phyloP scores from a whole-genome alignment of 2,113 vertebrate species.

The Rhynchomys soricoides region DNA sequence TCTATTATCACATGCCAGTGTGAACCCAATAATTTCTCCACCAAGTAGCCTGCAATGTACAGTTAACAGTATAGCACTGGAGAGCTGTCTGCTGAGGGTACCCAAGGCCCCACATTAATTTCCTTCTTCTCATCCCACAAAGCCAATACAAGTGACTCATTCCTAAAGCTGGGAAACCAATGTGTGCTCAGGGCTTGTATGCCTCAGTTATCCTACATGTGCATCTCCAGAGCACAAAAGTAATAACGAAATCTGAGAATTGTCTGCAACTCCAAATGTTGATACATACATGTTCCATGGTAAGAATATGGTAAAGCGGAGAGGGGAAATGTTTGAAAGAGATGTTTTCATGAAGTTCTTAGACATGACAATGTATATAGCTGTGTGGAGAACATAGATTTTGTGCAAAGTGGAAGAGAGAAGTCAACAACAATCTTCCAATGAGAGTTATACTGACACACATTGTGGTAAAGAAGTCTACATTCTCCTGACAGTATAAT shows the following conservation, averaged over 20 bases:
- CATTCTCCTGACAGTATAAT: neutral
- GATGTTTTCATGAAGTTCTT: neutral
- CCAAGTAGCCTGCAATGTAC: slow-evolving; percentile 25
- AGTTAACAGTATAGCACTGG: neutral
- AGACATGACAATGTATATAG: neutral
- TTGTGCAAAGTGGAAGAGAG: neutral
- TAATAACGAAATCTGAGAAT: neutral
- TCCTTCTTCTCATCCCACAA: slow-evolving; percentile 8
- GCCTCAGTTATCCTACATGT: neutral
- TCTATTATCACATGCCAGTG: slow-evolving; percentile 63
- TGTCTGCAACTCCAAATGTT: neutral
- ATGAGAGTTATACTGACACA: accelerated
- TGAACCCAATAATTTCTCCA: slow-evolving; percentile 73
- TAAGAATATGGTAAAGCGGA: neutral
- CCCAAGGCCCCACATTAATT: neutral
- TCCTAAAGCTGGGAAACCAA: neutral
- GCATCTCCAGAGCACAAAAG: neutral
- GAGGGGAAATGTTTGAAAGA: neutral
- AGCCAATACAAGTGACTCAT: neutral
- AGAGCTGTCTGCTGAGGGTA: neutral
- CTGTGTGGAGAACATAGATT: neutral
- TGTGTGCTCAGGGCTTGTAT: neutral
- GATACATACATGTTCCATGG: neutral
- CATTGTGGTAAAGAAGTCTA: neutral
- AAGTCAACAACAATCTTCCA: neutral